phyloP scores from a whole-genome alignment of 2,797 vertebrate species.

The Rhinoraja longicauda region DNA sequence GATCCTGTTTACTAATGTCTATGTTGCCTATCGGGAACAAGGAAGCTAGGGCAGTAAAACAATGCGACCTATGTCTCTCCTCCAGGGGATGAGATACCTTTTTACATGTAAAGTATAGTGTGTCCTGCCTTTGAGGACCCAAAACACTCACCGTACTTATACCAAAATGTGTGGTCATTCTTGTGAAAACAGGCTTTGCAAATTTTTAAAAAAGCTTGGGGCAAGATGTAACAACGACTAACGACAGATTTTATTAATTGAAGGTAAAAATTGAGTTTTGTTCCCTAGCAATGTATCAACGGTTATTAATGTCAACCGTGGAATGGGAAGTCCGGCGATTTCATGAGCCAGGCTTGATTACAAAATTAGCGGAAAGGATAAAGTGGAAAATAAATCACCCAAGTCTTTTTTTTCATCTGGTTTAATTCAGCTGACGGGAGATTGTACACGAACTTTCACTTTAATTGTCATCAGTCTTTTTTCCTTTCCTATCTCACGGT shows the following conservation, averaged over 20 bases:
- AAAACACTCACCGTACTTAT: not conserved
- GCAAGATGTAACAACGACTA: not conserved
- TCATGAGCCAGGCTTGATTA: not conserved
- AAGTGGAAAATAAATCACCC: not conserved
- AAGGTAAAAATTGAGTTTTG: too few species aligned
- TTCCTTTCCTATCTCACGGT: not conserved
- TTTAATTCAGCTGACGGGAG: not conserved
- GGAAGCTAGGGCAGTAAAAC: not conserved
- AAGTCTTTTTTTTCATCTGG: not conserved
- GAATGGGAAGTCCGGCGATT: not conserved
- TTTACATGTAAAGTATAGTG: too few species aligned
- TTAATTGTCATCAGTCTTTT: not conserved
- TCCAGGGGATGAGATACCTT: not conserved
- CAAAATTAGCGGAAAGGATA: not conserved
- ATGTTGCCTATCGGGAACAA: not conserved
- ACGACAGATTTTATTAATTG: not conserved
- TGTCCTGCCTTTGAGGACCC: too few species aligned
- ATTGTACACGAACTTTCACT: too few species aligned
- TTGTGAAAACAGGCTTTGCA: not conserved
- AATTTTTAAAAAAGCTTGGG: not conserved
- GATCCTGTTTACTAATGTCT: not conserved
- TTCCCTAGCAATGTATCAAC: not conserved
- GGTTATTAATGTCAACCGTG: too few species aligned
- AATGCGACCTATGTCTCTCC: not conserved
- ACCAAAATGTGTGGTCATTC: not conserved